Conservation (phyloP, 2,797 vertebrate species). For the Acrossocheilus wenchowensis region DNA sequence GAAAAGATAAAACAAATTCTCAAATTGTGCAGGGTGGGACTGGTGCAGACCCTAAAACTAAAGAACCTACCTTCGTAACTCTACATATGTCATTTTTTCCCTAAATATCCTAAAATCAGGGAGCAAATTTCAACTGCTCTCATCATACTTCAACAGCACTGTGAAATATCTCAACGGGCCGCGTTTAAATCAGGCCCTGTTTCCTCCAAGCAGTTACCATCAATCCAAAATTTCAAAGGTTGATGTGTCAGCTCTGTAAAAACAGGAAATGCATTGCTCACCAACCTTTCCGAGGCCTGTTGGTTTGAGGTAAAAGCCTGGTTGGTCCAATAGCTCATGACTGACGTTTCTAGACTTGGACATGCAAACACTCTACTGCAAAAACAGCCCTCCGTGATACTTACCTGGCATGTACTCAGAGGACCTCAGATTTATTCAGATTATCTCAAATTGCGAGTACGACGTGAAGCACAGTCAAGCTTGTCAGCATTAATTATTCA, state of each 20-base stretch:
- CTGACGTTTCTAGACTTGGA: slow-evolving; percentile 74
- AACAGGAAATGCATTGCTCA: slow-evolving; percentile 79
- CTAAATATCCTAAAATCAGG: slow-evolving; percentile 1
- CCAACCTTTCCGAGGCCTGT: slow-evolving; percentile 90
- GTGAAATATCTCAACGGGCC: not conserved
- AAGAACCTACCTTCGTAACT: slow-evolving; percentile 89
- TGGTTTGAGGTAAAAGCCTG: slow-evolving; percentile 91
- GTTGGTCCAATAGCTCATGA: slow-evolving; percentile 82
- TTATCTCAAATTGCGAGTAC: slow-evolving; percentile 42
- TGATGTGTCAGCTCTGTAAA: slow-evolving; percentile 79
- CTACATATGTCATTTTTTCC: slow-evolving; percentile 5
- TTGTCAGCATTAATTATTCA: slow-evolving; percentile 36
- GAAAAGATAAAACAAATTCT: slow-evolving; percentile 74
- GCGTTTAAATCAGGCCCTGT: slow-evolving; percentile 32
- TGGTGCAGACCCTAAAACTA: slow-evolving; percentile 79
- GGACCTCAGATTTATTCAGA: slow-evolving; percentile 85
- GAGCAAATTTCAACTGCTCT: not conserved
- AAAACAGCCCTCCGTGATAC: slow-evolving; percentile 73
- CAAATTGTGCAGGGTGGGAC: slow-evolving; percentile 79
- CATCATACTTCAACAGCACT: not conserved
- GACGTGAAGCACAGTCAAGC: not conserved
- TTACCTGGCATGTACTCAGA: slow-evolving; percentile 84
- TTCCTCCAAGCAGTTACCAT: slow-evolving; percentile 86
- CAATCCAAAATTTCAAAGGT: slow-evolving; percentile 89
- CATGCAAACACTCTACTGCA: slow-evolving; percentile 69